Evolutionary conservation across 2,888 invertebrate genomes (phyloP).

Genomic region (Coelinius sp.): DNA sequence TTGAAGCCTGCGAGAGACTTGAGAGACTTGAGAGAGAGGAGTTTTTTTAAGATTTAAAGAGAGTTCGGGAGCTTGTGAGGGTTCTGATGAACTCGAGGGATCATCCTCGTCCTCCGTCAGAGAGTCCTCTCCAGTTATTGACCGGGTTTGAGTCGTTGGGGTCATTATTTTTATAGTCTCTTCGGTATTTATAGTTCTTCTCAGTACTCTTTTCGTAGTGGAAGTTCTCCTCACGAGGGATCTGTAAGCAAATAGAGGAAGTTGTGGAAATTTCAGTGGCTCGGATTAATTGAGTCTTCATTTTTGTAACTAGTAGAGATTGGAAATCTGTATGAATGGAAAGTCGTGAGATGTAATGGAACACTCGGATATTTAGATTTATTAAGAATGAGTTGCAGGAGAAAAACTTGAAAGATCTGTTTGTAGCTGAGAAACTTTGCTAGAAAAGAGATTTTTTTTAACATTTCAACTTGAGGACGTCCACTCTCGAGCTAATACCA

Average conservation of each 20-base stretch:
- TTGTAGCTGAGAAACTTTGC: neutral
- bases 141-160: neutral
- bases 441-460: neutral
- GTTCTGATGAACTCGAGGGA: slow-evolving; percentile 60
- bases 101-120: neutral
- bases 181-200: neutral
- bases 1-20: neutral
- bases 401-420: no score
- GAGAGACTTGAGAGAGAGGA: neutral
- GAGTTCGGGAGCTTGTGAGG: slow-evolving; percentile 74
- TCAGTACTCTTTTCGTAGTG: neutral
- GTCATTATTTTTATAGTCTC: neutral
- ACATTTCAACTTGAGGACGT: neutral
- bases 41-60: slow-evolving; percentile 74
- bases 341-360: no score
- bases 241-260: neutral
- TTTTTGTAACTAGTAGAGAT: neutral
- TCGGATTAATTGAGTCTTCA: neutral
- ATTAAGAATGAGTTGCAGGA: no score
- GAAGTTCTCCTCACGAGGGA: neutral
- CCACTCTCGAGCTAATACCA: neutral
- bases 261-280: neutral
- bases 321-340: neutral
- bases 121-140: neutral
- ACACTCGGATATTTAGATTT: no score